A percentile compares a stretch with the other conserved stretches of the same genome.
phyloP scores from a whole-genome alignment of 2,113 vertebrate species.

The Callionymus lyra region DNA sequence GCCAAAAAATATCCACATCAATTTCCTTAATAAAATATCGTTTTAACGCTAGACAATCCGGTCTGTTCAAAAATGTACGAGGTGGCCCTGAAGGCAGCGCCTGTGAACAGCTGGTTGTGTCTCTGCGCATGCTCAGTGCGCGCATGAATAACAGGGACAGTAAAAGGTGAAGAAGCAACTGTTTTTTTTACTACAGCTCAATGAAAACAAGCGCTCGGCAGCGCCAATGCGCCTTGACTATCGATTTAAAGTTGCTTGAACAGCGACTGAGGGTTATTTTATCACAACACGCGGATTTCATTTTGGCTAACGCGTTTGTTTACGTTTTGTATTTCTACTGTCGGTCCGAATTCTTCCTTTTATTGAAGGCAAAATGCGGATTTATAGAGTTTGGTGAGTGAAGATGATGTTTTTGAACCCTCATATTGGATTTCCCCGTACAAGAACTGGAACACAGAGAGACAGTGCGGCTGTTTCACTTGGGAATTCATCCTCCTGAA shows the following conservation, averaged over 20 bases:
- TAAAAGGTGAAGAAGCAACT: slow-evolving; percentile 31
- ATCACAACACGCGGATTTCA: not conserved
- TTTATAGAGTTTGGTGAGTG: slow-evolving; percentile 29
- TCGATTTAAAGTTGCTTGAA: not conserved
- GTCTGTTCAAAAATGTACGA: slow-evolving; percentile 12
- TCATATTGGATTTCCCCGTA: slow-evolving; percentile 58
- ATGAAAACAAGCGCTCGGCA: slow-evolving; percentile 2
- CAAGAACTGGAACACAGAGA: slow-evolving; percentile 29
- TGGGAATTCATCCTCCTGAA: slow-evolving; percentile 26
- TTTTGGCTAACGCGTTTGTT: slow-evolving; percentile 11
- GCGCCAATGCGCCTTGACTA: not conserved
- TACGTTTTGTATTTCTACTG: slow-evolving; percentile 2
- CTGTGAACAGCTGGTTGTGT: not conserved
- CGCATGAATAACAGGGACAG: slow-evolving; percentile 22
- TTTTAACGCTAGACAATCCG: too few relatives aligned
- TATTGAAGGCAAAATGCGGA: not conserved
- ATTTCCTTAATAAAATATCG: too few relatives aligned
- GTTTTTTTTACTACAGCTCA: slow-evolving; percentile 13
- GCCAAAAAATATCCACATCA: too few relatives aligned
- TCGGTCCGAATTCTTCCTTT: slow-evolving; percentile 7
- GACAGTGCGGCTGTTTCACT: slow-evolving; percentile 28
- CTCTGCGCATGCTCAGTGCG: slow-evolving; percentile 45
- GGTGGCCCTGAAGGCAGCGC: slow-evolving; percentile 31
- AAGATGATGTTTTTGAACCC: slow-evolving; percentile 28
- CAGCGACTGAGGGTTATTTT: not conserved